Evolutionary conservation across 2,113 vertebrate species (phyloP).

Genomic region (Thunnus thynnus): DNA sequence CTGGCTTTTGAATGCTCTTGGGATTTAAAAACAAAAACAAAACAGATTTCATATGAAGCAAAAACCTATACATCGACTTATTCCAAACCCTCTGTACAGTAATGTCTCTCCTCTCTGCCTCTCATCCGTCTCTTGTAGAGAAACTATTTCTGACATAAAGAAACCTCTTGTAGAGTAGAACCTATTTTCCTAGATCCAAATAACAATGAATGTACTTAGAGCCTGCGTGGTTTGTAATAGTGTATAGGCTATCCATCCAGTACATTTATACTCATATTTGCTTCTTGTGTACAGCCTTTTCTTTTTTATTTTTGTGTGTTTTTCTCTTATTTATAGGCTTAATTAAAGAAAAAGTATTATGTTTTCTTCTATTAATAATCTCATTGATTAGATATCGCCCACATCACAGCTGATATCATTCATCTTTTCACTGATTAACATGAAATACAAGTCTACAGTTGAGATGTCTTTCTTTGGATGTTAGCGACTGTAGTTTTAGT

Average conservation of each 20-base stretch:
- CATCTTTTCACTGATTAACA: conserved; percentile 1
- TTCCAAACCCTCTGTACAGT: conserved; percentile 42
- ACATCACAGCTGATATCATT: conserved; percentile 24
- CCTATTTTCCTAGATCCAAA: conserved; percentile 68
- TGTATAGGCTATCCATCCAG: conserved; percentile 50
- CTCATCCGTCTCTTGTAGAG: conserved; percentile 56
- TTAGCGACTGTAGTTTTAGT: conserved; percentile 58
- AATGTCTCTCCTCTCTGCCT: conserved; percentile 36
- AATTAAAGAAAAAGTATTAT: conserved; percentile 48
- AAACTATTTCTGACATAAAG: conserved; percentile 50
- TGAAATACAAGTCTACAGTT: conserved; percentile 16
- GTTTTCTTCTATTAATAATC: conserved; percentile 30
- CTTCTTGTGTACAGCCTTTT: conserved; percentile 54
- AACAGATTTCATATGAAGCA: conserved; percentile 4
- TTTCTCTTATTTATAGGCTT: conserved; percentile 54
- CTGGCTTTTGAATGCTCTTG: conserved; percentile 23
- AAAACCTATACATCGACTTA: neutral
- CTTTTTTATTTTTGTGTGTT: conserved; percentile 1
- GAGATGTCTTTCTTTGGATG: conserved; percentile 36
- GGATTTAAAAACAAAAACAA: neutral
- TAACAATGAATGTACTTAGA: conserved; percentile 75
- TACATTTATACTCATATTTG: conserved; percentile 47
- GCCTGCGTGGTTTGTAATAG: conserved; percentile 56
- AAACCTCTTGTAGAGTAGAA: conserved; percentile 61
- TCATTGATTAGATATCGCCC: conserved; percentile 16